A percentile compares a stretch with the other conserved stretches of the same genome.
Conservation (phyloP, 2,888 invertebrate species). For the Hypsopygia costalis region DNA sequence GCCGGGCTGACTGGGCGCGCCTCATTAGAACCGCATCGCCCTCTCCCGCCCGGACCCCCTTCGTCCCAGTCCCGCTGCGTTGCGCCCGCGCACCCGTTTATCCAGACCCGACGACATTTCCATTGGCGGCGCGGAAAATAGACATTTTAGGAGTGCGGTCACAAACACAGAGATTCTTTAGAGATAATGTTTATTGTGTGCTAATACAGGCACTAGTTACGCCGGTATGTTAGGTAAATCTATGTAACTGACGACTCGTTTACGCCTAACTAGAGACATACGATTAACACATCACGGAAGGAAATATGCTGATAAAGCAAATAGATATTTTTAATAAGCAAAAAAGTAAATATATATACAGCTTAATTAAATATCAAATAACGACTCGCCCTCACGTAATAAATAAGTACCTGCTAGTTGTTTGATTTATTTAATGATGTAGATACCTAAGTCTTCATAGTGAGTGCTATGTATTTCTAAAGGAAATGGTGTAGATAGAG, state of each 20-base stretch:
- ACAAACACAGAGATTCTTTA: conserved; percentile 53
- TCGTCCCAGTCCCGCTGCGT: conserved; percentile 29
- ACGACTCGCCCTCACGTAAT: too few relatives aligned
- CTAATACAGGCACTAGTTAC: conserved; percentile 56
- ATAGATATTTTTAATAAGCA: too few relatives aligned
- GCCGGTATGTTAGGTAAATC: conserved; percentile 30
- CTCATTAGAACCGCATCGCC: conserved; percentile 57
- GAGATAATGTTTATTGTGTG: conserved; percentile 69
- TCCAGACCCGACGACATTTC: conserved; percentile 64
- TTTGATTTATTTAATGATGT: too few relatives aligned
- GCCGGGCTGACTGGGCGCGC: conserved; percentile 52
- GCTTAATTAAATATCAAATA: too few relatives aligned
- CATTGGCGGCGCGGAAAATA: conserved; percentile 67
- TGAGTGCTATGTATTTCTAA: too few relatives aligned
- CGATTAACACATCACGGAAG: conserved; percentile 2
- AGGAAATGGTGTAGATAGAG: too few relatives aligned
- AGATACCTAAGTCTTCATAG: too few relatives aligned
- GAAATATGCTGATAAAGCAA: too few relatives aligned
- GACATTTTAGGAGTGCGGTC: conserved; percentile 65
- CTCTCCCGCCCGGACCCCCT: conserved; percentile 26
- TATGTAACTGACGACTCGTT: conserved; percentile 10
- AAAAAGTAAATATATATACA: too few relatives aligned
- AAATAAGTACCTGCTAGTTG: too few relatives aligned
- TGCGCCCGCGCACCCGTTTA: conserved; percentile 63
- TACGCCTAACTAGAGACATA: conserved; percentile 5